Conservation (phyloP, 2,797 vertebrate genomes). For the Gambusia yucatana region DNA sequence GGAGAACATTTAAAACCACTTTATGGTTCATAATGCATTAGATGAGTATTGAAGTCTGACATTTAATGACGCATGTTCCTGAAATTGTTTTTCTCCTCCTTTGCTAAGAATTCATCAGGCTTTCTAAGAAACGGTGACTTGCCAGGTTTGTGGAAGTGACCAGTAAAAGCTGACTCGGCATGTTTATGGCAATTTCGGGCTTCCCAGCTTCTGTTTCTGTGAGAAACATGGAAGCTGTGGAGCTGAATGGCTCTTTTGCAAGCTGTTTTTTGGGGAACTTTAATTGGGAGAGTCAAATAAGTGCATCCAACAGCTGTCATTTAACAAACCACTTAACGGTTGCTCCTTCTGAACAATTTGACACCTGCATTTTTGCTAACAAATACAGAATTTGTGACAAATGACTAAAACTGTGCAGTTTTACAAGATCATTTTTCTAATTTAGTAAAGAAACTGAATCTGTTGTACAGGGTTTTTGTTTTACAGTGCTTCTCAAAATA, state of each 20-base stretch:
- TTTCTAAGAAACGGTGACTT: background rate
- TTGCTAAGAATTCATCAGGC: background rate
- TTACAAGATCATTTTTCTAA: slow-evolving; percentile 39
- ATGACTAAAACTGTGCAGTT: slow-evolving; percentile 26
- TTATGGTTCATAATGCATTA: background rate
- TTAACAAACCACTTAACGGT: slow-evolving; percentile 7
- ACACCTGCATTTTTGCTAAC: slow-evolving; percentile 15
- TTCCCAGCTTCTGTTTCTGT: background rate
- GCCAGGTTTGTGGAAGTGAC: background rate
- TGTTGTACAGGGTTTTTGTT: background rate
- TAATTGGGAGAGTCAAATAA: background rate
- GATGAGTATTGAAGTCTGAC: background rate
- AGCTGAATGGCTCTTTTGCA: background rate
- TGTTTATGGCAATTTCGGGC: background rate
- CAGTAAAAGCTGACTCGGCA: background rate
- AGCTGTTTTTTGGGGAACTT: slow-evolving; percentile 1
- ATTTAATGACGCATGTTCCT: background rate
- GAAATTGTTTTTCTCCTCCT: background rate
- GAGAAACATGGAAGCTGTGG: slow-evolving; percentile 1
- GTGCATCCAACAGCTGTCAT: slow-evolving; percentile 10
- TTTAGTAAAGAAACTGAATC: slow-evolving; percentile 41
- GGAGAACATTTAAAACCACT: background rate
- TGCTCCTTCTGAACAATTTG: background rate
- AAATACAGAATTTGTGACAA: background rate
- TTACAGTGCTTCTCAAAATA: background rate